A percentile compares a stretch with the other conserved stretches of the same genome.
These are phyloP conservation scores for Oryzias dopingdopingensis DNA, from an alignment of 2,797 vertebrate species.

Conservation along the genomic window DNA sequence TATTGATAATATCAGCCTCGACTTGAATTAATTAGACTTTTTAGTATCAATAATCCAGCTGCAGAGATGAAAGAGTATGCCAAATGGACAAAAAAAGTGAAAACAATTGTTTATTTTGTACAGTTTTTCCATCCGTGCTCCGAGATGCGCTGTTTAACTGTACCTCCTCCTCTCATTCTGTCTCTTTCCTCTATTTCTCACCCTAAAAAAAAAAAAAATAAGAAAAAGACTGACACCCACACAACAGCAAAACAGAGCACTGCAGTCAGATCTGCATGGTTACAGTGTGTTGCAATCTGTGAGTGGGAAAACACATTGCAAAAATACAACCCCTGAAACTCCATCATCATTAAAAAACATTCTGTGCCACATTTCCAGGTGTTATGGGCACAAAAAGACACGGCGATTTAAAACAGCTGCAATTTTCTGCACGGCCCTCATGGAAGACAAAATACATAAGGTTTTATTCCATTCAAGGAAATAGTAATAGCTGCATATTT, in stretches of 20 bases:
- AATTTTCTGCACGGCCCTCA: slow-evolving; percentile 10
- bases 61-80: slow-evolving; percentile 21
- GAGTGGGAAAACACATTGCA: slow-evolving; percentile 49
- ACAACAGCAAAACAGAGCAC: slow-evolving; percentile 60
- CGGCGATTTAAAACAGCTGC: slow-evolving; percentile 30
- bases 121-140: slow-evolving; percentile 53
- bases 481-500: too few relatives aligned
- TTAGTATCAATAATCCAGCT: slow-evolving; percentile 16
- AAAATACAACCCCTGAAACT: slow-evolving; percentile 53
- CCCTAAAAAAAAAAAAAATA: slow-evolving; percentile 52
- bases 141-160: slow-evolving; percentile 45
- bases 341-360: slow-evolving; percentile 40
- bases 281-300: slow-evolving; percentile 59
- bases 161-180: slow-evolving; percentile 40
- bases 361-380: slow-evolving; percentile 24
- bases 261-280: slow-evolving; percentile 61
- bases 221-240: slow-evolving; percentile 57
- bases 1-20: neutral
- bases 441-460: too few relatives aligned
- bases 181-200: slow-evolving; percentile 53
- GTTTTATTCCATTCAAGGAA: too few relatives aligned
- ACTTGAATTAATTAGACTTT: slow-evolving; percentile 4
- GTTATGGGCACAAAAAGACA: slow-evolving; percentile 13
- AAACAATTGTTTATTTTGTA: slow-evolving; percentile 23
- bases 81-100: neutral